These are phyloP conservation scores for Percina caprodes DNA, from an alignment of 2,113 vertebrate genomes.

Conservation along the genomic window DNA sequence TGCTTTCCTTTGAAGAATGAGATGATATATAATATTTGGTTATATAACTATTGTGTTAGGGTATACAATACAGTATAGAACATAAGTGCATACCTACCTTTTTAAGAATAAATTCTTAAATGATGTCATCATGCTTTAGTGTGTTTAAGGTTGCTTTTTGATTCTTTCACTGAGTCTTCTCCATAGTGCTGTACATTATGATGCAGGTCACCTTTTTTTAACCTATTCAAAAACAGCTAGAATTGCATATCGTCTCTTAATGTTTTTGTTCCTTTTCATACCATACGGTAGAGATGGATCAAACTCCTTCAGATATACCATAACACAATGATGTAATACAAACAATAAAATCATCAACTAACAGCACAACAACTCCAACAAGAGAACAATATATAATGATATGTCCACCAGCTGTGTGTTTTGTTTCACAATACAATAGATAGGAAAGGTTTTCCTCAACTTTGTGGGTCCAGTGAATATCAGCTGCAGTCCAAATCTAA, in stretches of 20 bases:
- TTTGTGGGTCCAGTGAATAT: neutral
- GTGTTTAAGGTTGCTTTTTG: neutral
- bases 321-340: neutral
- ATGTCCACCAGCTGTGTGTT: too few relatives aligned
- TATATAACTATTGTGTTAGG: neutral
- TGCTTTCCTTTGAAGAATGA: neutral
- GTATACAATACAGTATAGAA: neutral
- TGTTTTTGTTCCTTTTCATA: too few relatives aligned
- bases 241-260: neutral
- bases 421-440: too few relatives aligned
- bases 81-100: neutral
- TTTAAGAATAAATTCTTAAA: neutral
- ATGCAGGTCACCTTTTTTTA: neutral
- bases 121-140: neutral
- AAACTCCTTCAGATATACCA: neutral
- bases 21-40: neutral
- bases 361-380: neutral
- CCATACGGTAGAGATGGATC: neutral
- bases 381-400: too few relatives aligned
- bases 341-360: neutral
- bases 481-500: neutral
- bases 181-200: neutral
- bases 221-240: neutral
- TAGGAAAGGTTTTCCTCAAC: neutral
- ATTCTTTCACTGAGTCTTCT: neutral